These are phyloP conservation scores for Serinus canaria DNA, from an alignment of 2,113 vertebrate species.

Conservation along the genomic window DNA sequence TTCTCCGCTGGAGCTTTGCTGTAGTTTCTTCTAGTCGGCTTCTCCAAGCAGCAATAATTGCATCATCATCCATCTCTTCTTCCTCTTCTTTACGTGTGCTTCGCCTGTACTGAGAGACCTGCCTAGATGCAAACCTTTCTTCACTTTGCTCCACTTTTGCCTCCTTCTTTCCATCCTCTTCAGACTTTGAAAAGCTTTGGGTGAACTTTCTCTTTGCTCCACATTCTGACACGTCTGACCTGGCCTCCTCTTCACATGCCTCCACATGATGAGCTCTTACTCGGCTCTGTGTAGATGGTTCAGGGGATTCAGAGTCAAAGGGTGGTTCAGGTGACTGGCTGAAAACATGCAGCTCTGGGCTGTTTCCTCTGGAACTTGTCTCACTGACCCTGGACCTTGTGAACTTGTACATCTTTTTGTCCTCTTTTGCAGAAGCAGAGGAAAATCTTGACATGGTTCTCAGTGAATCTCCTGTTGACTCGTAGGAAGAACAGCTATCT, in stretches of 20 bases:
- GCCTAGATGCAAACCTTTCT: conserved; percentile 69
- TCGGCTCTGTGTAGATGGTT: conserved; percentile 23
- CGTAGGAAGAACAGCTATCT: conserved; percentile 41
- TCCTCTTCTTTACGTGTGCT: conserved; percentile 52
- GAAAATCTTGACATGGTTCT: conserved; percentile 72
- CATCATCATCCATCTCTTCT: conserved; percentile 84
- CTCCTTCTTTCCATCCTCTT: conserved; percentile 72
- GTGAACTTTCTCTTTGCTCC: conserved; percentile 80
- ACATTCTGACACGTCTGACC: conserved; percentile 66
- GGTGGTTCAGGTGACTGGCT: conserved; percentile 52
- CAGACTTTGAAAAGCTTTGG: conserved; percentile 71
- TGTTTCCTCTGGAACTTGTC: conserved; percentile 57
- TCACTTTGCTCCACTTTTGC: conserved; percentile 68
- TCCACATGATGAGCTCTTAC: conserved; percentile 54
- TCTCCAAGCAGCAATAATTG: conserved; percentile 88
- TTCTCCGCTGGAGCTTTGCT: conserved; percentile 69
- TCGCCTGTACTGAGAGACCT: conserved; percentile 60
- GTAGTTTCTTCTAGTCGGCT: conserved; percentile 82
- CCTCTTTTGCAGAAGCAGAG: conserved; percentile 64
- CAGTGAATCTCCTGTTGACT: conserved; percentile 65
- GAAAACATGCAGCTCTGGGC: conserved; percentile 69
- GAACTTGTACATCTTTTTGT: conserved; percentile 59
- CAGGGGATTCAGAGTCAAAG: conserved; percentile 59
- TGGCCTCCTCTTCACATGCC: conserved; percentile 66
- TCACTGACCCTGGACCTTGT: conserved; percentile 67